Base-by-base conservation (phyloP, 1,140 invertebrate species). In the Metopolophium dirhodum region DNA sequence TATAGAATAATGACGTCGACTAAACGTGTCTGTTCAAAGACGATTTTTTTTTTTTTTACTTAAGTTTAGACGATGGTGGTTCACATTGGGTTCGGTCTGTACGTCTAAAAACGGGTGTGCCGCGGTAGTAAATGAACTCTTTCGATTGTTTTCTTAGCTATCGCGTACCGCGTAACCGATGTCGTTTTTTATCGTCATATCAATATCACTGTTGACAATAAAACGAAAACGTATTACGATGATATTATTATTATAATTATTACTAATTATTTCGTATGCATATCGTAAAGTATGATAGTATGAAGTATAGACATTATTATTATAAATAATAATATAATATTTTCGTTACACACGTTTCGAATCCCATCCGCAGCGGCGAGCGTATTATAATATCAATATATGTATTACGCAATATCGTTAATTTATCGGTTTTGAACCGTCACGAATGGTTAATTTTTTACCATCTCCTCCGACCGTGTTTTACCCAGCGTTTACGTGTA, bases 371-470 rank as follows among this genome's bases (percentile, higher is more conserved):
- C n/a, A 14, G 22, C 47, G 30, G 30, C 14, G 30, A 30, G 30
- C 61, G 14, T 77, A 68, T n/a, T 77, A 77, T 77, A 14, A 68
- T 68, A 68, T 68, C 6, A 54, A 22, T 23, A 77, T 18, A n/a
- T n/a, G 61, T 77, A n/a, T n/a, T n/a, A 57, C 26, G 14, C 30
- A 22, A 22, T 49, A 49, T 88, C 26, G 14, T 45, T 90, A 45
- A 90, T 90, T 90, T 90, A 90, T 90, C 35, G n/a, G 26, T 61
- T 61, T 41, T 26, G 37, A 90, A 61, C 88, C 37, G 57, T 90
- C 57, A 90, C 89, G 89, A 90, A 90, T n/a, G 89, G 89, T 90
- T 90, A 90, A 90, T 90, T 90, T 90, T 68, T 68, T 45, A 51
- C 47, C 20, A 20, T 8, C 22, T 8, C 30, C 85, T 7, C 14